phyloP scores from a whole-genome alignment of 2,888 invertebrate genomes.

The Andrena camellia region DNA sequence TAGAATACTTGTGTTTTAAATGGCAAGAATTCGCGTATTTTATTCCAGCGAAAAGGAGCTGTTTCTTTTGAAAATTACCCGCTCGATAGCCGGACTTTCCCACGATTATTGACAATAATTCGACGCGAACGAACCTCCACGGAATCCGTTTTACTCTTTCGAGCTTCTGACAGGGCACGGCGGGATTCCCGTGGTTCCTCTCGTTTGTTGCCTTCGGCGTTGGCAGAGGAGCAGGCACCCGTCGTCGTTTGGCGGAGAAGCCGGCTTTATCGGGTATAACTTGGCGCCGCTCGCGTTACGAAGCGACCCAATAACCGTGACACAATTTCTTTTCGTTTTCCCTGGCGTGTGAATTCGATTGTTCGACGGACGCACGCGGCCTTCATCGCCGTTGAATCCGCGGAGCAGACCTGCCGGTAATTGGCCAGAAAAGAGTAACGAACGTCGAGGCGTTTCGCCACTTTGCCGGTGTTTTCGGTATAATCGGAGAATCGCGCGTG shows the following conservation, averaged over 20 bases:
- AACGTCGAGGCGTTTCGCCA: background rate
- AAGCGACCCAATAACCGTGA: slow-evolving; percentile 64
- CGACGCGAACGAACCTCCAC: slow-evolving; percentile 14
- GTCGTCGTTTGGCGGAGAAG: slow-evolving; percentile 14
- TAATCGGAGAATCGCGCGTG: background rate
- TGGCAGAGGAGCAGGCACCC: slow-evolving; percentile 5
- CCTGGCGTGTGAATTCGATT: slow-evolving; percentile 29
- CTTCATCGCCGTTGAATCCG: slow-evolving; percentile 11
- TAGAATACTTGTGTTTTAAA: too few relatives aligned
- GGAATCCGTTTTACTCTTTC: slow-evolving; percentile 26
- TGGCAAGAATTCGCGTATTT: too few relatives aligned
- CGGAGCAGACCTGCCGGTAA: background rate
- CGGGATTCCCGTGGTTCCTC: slow-evolving; percentile 8
- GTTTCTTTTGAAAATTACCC: background rate
- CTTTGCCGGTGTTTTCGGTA: background rate
- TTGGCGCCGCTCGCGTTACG: background rate
- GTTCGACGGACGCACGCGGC: slow-evolving; percentile 5
- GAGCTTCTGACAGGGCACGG: slow-evolving; percentile 10
- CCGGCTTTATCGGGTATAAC: slow-evolving; percentile 32
- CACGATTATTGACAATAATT: slow-evolving; percentile 30
- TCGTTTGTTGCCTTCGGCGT: background rate
- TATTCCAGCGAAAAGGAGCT: too few relatives aligned
- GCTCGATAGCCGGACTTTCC: background rate
- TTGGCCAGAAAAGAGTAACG: slow-evolving; percentile 12
- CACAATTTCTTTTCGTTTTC: slow-evolving; percentile 41